phyloP scores from a whole-genome alignment of 2,888 invertebrate genomes.

The Tetragnatha montana region DNA sequence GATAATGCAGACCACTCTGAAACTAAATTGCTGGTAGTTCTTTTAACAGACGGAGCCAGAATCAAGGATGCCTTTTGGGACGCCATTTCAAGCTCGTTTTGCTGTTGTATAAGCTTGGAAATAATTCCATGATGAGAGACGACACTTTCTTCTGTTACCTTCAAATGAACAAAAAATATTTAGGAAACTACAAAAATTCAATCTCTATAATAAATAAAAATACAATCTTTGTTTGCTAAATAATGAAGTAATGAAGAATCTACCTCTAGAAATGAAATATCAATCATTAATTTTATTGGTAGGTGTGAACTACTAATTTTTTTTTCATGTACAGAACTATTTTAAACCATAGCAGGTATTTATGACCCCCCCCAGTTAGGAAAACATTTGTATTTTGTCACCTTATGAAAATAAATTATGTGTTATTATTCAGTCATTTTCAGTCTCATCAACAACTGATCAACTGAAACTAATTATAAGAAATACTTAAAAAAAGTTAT shows the following conservation, averaged over 20 bases:
- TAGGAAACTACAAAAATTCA: not conserved
- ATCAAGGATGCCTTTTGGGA: constrained; percentile 64
- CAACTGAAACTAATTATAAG: too few species aligned
- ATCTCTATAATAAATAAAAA: too few species aligned
- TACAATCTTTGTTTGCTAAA: not conserved
- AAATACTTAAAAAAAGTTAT: too few species aligned
- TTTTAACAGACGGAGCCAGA: constrained; percentile 59
- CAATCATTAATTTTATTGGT: not conserved
- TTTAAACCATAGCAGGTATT: too few species aligned
- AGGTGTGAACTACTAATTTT: too few species aligned
- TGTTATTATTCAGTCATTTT: too few species aligned
- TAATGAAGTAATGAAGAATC: not conserved
- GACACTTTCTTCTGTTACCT: constrained; percentile 60
- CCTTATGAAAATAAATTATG: too few species aligned
- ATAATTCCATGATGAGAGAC: constrained; percentile 43
- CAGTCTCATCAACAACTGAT: too few species aligned
- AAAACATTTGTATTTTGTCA: too few species aligned
- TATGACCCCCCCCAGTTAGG: too few species aligned
- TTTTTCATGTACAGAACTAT: too few species aligned
- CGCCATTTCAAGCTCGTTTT: constrained; percentile 58
- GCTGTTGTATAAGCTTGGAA: constrained; percentile 54
- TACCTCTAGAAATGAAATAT: not conserved
- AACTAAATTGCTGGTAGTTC: constrained; percentile 44
- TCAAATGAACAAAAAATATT: not conserved
- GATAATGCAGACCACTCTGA: constrained; percentile 62